Evolutionary conservation across 53 echinoderm and acorn worm species (phyloP).

Genomic region (Temnopleurus reevesii): DNA sequence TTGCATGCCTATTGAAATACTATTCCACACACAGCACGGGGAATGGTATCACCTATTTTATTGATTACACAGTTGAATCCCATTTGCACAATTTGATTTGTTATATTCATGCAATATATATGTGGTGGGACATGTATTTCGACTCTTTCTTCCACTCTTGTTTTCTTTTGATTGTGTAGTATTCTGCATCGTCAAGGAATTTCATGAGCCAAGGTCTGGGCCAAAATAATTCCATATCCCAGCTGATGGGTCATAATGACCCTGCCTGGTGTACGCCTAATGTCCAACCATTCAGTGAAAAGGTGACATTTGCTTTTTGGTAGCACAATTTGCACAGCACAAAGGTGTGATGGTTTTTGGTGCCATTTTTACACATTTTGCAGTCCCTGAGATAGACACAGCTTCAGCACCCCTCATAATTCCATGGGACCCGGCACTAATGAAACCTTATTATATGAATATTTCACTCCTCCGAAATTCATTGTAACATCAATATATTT

Average conservation of each 20-base stretch:
- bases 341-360: neutral
- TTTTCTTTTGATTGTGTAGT: constrained; percentile 22
- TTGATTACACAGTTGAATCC: neutral
- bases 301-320: constrained; percentile 29
- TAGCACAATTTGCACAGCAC: constrained; percentile 49
- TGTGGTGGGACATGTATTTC: constrained; percentile 22
- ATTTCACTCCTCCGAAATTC: neutral
- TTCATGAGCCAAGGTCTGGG: constrained; percentile 15
- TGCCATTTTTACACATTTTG: neutral
- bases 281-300: constrained; percentile 53
- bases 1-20: no score
- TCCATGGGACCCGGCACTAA: neutral
- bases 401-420: neutral
- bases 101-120: neutral
- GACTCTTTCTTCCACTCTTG: neutral
- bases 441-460: no score
- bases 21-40: no score
- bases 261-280: constrained; percentile 21
- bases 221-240: constrained; percentile 23
- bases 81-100: neutral
- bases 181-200: constrained; percentile 37
- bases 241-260: constrained; percentile 51
- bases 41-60: no score
- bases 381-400: neutral
- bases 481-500: neutral